Evolutionary conservation across 37 sponge, comb jelly and placozoan species (phyloP).

Genomic region (Cladorhizidae sp.): DNA sequence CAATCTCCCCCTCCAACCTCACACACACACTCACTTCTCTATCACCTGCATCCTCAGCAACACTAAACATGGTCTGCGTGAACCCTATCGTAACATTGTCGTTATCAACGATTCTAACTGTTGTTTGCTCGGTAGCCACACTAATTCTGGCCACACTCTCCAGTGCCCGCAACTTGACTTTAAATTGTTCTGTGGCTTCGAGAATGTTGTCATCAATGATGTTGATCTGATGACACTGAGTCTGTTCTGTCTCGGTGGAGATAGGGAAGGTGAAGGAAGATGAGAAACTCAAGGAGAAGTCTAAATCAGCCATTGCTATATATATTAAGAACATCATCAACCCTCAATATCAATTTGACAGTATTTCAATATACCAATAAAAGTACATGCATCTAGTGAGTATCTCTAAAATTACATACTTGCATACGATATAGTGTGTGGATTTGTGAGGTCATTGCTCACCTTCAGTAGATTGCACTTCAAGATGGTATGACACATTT

Average conservation of each 20-base stretch:
- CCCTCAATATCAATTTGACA: no score
- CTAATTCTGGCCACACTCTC: background rate
- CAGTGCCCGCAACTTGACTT: background rate
- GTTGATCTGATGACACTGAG: constrained; percentile 8
- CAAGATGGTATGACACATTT: background rate
- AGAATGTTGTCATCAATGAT: constrained; percentile 24
- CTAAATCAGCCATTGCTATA: background rate
- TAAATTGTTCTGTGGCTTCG: constrained; percentile 30
- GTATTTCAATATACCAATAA: background rate
- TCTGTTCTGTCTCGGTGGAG: background rate
- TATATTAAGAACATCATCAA: background rate
- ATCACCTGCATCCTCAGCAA: constrained; percentile 1
- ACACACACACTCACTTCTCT: constrained; percentile 7
- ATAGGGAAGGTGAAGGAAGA: background rate
- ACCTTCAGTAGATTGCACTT: constrained; percentile 13
- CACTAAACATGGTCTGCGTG: background rate
- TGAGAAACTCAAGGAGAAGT: background rate
- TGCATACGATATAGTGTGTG: no score
- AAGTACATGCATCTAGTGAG: background rate
- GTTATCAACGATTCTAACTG: constrained; percentile 14
- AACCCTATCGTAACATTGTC: constrained; percentile 22
- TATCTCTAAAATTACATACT: no score
- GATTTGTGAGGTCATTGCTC: no score
- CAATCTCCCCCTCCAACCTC: constrained; percentile 18
- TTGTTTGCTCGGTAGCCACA: background rate